Evolutionary conservation across 35 echinoderm and acorn worm genomes (phyloP).

Genomic region (Heliocidaris erythrogramma): DNA sequence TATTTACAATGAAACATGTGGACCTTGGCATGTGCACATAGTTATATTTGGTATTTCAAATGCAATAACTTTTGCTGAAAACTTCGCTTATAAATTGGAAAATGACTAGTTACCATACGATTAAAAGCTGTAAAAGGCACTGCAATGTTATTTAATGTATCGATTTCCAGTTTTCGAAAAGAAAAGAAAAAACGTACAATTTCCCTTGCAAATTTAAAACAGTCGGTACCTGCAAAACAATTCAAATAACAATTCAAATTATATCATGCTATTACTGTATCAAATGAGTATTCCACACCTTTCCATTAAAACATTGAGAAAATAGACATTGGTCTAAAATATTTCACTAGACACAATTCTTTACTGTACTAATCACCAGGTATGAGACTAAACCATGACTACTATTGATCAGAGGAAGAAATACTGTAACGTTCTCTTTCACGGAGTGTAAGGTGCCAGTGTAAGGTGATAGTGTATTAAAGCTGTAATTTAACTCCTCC

Average conservation of each 20-base stretch:
- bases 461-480: too few relatives aligned
- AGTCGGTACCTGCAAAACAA: not conserved
- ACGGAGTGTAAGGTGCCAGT: too few relatives aligned
- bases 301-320: not conserved
- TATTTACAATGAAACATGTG: not conserved
- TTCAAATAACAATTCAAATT: not conserved
- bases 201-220: not conserved
- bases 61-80: too few relatives aligned
- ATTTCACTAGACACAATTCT: too few relatives aligned
- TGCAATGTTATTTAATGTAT: not conserved
- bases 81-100: not conserved
- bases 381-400: too few relatives aligned
- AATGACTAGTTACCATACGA: not conserved
- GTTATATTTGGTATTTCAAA: not conserved
- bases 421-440: too few relatives aligned
- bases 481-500: too few relatives aligned
- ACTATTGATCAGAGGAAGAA: too few relatives aligned
- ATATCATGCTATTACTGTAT: not conserved
- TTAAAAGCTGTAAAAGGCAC: constrained; percentile 11
- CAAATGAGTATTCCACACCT: not conserved
- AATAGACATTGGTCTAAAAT: not conserved
- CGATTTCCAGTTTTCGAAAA: not conserved
- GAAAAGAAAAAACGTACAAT: not conserved
- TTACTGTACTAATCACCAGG: too few relatives aligned
- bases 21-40: not conserved